Evolutionary conservation across 2,888 invertebrate genomes (phyloP).

Genomic region (Sylvicola cinctus): DNA sequence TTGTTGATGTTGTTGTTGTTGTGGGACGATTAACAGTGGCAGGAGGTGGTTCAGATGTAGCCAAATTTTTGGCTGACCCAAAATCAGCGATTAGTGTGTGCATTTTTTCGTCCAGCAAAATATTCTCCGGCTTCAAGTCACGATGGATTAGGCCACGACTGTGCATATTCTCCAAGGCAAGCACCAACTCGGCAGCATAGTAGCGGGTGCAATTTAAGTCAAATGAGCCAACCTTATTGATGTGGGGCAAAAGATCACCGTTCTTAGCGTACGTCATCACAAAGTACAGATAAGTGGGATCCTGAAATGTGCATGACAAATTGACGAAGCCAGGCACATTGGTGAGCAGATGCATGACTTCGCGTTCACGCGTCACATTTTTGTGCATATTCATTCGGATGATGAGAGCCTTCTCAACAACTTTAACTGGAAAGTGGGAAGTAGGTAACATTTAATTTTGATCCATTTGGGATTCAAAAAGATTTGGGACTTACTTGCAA

Average conservation of each 20-base stretch:
- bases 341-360: slow-evolving; percentile 71
- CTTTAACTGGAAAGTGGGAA: slow-evolving; percentile 72
- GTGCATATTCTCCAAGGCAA: slow-evolving; percentile 83
- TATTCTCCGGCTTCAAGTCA: slow-evolving; percentile 94
- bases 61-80: slow-evolving; percentile 78
- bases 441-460: slow-evolving; percentile 4
- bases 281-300: slow-evolving; percentile 78
- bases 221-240: slow-evolving; percentile 78
- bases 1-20: slow-evolving; percentile 4
- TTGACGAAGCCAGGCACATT: slow-evolving; percentile 78
- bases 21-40: slow-evolving; percentile 2
- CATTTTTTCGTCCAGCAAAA: slow-evolving; percentile 85
- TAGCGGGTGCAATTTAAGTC: slow-evolving; percentile 76
- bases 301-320: slow-evolving; percentile 94
- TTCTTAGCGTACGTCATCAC: slow-evolving; percentile 87
- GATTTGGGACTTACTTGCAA: slow-evolving; percentile 60
- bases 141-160: slow-evolving; percentile 77
- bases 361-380: slow-evolving; percentile 85
- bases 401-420: slow-evolving; percentile 89
- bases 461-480: background rate
- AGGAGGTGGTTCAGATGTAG: slow-evolving; percentile 4
- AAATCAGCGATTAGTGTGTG: slow-evolving; percentile 95
- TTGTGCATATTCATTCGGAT: slow-evolving; percentile 82
- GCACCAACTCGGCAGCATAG: slow-evolving; percentile 83
- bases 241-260: slow-evolving; percentile 82